Conservation (phyloP, 2,797 vertebrate species). For the Cyprinella venusta region DNA sequence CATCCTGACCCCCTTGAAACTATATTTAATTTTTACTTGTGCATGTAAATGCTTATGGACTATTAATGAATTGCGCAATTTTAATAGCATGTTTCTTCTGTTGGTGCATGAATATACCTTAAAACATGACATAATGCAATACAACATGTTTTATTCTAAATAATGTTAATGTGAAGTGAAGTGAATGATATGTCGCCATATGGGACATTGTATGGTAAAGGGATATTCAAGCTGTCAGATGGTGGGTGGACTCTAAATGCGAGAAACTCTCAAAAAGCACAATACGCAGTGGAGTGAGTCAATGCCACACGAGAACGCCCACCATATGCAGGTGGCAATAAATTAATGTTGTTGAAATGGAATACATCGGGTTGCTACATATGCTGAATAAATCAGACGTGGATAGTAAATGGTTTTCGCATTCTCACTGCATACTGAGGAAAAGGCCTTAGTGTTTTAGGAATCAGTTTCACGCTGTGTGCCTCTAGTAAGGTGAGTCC, state of each 20-base stretch:
- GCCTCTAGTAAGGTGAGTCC: constrained; percentile 71
- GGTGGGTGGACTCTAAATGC: constrained; percentile 34
- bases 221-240: constrained; percentile 8
- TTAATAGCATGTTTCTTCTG: background rate
- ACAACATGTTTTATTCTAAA: background rate
- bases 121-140: background rate
- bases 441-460: constrained; percentile 69
- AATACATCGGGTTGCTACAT: constrained; percentile 64
- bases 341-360: constrained; percentile 67
- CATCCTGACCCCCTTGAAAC: background rate
- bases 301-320: constrained; percentile 37
- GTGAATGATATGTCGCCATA: background rate
- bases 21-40: background rate
- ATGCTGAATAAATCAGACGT: constrained; percentile 66
- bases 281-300: constrained; percentile 54
- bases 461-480: constrained; percentile 63
- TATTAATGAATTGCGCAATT: background rate
- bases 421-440: constrained; percentile 63
- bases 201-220: background rate
- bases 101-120: background rate
- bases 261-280: constrained; percentile 64
- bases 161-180: background rate
- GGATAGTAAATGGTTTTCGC: constrained; percentile 60
- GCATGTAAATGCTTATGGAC: background rate
- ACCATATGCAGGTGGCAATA: constrained; percentile 55